Evolutionary conservation across 2,888 invertebrate species (phyloP).

Genomic region (Ochropleura plecta): DNA sequence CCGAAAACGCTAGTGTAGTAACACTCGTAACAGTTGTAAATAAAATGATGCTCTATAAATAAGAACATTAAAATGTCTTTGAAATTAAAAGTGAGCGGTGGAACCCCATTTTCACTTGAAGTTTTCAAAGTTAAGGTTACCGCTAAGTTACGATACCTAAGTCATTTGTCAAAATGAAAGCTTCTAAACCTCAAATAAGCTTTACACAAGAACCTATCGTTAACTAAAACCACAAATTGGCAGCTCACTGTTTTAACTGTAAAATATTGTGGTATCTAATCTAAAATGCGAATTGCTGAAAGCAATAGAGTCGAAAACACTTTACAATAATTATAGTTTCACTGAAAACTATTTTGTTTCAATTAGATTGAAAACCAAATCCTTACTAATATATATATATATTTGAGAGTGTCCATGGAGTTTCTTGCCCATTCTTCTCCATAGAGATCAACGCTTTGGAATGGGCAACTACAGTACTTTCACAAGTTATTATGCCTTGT

Average conservation of each 20-base stretch:
- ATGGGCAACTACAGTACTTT: no score
- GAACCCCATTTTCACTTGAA: background rate
- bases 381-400: no score
- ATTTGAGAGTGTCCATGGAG: no score
- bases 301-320: constrained; percentile 33
- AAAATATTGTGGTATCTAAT: constrained; percentile 51
- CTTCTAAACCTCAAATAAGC: constrained; percentile 23
- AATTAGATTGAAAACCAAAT: background rate
- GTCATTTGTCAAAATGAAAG: constrained; percentile 11
- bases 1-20: no score
- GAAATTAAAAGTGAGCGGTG: background rate
- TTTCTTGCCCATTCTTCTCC: no score
- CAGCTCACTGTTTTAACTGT: constrained; percentile 38
- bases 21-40: no score
- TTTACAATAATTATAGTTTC: constrained; percentile 2
- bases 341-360: background rate
- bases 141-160: background rate
- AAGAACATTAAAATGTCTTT: background rate
- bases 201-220: constrained; percentile 23
- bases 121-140: background rate
- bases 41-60: no score
- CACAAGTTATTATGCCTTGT: no score
- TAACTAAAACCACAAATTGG: constrained; percentile 39
- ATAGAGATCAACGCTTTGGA: no score
- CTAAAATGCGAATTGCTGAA: constrained; percentile 42